phyloP scores from a whole-genome alignment of 2,797 vertebrate genomes.

The Peromyscus eremicus region DNA sequence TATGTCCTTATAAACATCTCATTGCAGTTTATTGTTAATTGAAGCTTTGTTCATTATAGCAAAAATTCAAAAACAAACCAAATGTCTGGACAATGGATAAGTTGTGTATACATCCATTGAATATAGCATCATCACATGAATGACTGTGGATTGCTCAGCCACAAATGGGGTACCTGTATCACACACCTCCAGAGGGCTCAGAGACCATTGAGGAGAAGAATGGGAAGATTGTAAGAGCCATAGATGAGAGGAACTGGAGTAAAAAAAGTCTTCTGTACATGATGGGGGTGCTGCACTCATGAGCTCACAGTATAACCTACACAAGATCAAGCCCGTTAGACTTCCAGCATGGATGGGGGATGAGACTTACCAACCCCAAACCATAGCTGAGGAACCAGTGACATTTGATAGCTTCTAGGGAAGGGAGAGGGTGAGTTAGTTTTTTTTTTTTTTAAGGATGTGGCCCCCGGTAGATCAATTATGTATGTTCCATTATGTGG shows the following conservation, averaged over 20 bases:
- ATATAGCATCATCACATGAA: no score
- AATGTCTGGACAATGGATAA: not conserved
- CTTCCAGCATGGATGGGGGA: not conserved
- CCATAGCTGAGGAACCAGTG: not conserved
- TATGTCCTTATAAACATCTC: not conserved
- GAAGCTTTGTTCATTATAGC: not conserved
- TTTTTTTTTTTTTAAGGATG: not conserved
- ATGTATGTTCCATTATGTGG: not conserved
- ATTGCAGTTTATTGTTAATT: not conserved
- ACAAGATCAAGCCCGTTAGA: not conserved
- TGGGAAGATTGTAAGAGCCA: not conserved
- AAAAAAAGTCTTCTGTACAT: not conserved
- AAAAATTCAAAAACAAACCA: not conserved
- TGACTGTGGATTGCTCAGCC: not conserved
- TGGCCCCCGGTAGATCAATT: not conserved
- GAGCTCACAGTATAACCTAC: not conserved
- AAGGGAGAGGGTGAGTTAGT: not conserved
- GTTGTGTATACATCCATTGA: not conserved
- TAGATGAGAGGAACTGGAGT: no score
- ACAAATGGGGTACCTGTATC: not conserved
- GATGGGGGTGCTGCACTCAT: not conserved
- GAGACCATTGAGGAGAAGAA: not conserved
- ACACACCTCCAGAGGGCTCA: not conserved
- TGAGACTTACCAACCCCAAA: not conserved
- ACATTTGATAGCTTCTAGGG: not conserved